Base-by-base conservation (phyloP, 2,113 vertebrate species). In the Patagioenas fasciata region DNA sequence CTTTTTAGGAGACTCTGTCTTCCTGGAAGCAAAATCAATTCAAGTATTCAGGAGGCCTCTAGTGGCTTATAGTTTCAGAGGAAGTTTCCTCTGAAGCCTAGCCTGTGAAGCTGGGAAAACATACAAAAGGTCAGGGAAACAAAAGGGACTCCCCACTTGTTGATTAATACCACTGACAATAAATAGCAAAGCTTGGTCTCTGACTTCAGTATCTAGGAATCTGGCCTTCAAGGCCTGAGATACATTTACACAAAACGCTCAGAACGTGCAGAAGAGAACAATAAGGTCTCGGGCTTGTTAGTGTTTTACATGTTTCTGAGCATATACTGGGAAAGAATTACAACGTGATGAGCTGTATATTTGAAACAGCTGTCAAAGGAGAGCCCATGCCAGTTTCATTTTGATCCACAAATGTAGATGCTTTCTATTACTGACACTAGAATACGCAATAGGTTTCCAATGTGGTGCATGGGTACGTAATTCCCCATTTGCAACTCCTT, bases 11-110 rank as follows among this genome's bases (percentile, higher is more conserved):
- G 94, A 87, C 86, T 78, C 34, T 77, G 80, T 89, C 96, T 97
- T 98, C 96, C 97, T 96, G 87, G 96, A 97, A 98, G 95, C 94
- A 96, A 95, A 97, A 96, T 97, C 96, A 97, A 96, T 93, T 91
- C 84, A 95, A 97, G 96, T 97, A 97, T 97, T 95, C 94, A 98
- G 95, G 97, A 97, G 95, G 94, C 96, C 88, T 96, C 97, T 96
- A 94, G 96, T 95, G 96, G 98, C 92, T 96, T 94, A 94, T 51
- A 93, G 95, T 91, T 95, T 97, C 83, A 92, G 93, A 96, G 96
- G 97, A 98, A 91, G 65, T 96, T 97, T 97, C 96, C 97, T 92
- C 88, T 91, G 92, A 96, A 96, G 84, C 80, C 26, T 54, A 81
- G 87, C 34, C 48, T 19, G 36, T 81, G 75, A 72, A 89, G 90